phyloP scores from a whole-genome alignment of 1,140 invertebrate species.

The Bombus cullumanus region DNA sequence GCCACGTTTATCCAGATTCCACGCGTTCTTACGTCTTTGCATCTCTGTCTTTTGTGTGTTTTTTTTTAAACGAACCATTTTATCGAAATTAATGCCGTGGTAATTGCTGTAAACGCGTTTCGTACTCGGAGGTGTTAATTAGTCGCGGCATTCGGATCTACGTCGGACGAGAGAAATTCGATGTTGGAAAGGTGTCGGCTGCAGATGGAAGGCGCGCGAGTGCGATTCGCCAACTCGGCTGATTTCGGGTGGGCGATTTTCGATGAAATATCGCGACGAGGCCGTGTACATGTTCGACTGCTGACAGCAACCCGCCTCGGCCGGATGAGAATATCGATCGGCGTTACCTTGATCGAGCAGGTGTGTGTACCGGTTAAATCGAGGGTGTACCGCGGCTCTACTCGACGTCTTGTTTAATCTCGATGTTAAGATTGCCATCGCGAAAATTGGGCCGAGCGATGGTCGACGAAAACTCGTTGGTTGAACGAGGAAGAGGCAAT shows the following conservation, averaged over 20 bases:
- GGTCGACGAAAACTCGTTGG: conserved; percentile 3
- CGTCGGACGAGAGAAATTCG: background rate
- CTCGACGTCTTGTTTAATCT: conserved; percentile 21
- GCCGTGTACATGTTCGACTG: background rate
- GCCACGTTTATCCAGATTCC: background rate
- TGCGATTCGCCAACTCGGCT: background rate
- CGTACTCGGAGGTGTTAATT: too few relatives aligned
- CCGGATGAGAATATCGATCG: conserved; percentile 20
- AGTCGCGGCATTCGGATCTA: too few relatives aligned
- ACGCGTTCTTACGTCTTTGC: background rate
- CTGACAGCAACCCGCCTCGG: background rate
- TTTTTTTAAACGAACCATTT: background rate
- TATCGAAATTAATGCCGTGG: background rate
- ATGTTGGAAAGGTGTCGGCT: background rate
- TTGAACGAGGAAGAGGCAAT: conserved; percentile 31
- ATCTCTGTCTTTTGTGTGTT: background rate
- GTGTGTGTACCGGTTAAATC: background rate
- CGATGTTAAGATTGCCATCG: conserved; percentile 28
- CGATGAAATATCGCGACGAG: conserved; percentile 33
- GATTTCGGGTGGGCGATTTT: conserved; percentile 12
- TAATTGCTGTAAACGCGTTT: background rate
- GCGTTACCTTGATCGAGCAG: conserved; percentile 19
- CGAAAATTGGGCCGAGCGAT: conserved; percentile 18
- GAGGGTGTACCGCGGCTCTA: background rate
- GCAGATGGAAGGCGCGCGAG: too few relatives aligned